Base-by-base conservation (phyloP, 92 coral and sea anemone species). In the Montipora capitata region DNA sequence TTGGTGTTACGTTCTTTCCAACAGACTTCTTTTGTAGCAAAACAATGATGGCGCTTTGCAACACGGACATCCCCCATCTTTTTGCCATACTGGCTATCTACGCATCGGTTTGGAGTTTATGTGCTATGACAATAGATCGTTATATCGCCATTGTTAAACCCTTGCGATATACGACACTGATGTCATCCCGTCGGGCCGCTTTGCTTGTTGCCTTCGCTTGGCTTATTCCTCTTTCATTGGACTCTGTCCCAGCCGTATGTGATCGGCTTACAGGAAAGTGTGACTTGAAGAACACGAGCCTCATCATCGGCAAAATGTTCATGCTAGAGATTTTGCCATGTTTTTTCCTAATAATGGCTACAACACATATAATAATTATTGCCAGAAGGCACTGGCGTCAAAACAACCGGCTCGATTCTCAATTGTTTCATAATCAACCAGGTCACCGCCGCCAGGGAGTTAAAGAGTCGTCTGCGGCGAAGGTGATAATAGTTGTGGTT, bases 301-400 rank as follows among this genome's bases (percentile, higher is more conserved):
- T 49, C 48, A 35, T 68, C 2, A 4, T 39, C 3, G n/a, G 45
- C 64, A 80, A 52, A 68, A 35, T 80, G 48, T 7, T 40, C 49
- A 10, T 80, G 8, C 40, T 80, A 6, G 85, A 80, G 67, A 80
- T 80, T 51, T 2, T 80, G 14, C 85, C 85, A 1, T 80, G 85
- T 51, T 2, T 68, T 27, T 68, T 44, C 51, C 15, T 80, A 38
- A 17, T 80, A 0, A 68, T 51, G 7, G 39, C 76, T 0, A 80
- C 85, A 7, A 51, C 70, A 5, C 64, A 54, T 8, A 67, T 68
- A 6, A 35, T 80, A 15, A 15, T 35, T 49, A 68, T 76, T 68
- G 85, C 85, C 2, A 48, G 66, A n/a, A 52, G 85, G 16, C 85
- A 80, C 40, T 15, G 65, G 76, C 66, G 76, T 2, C 63, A 80